Base-by-base conservation (phyloP, 2,113 vertebrate genomes). In the Gavia stellata region DNA sequence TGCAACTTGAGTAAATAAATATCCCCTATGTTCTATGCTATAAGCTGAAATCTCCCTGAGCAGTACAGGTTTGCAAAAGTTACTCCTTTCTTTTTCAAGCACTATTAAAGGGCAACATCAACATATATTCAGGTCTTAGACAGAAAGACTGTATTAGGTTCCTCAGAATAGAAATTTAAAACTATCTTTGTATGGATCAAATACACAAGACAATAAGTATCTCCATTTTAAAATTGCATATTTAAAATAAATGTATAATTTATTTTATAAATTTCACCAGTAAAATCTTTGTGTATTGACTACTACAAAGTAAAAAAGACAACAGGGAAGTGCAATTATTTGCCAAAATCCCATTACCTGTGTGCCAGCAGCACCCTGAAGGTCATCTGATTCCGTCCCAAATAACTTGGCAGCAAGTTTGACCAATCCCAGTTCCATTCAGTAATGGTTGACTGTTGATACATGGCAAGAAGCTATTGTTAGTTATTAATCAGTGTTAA, bases 401-500 rank as follows among this genome's bases (percentile, higher is more conserved):
- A 97, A 97, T 97, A 98, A 97, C 97, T 96, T 97, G 98, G 98
- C 98, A 99, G 98, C 98, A 99, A 98, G 92, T 96, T 97, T 94
- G 98, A 97, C 99, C 99, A 99, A 97, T 99, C 98, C 99, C 99
- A 99, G 94, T 97, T 97, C 98, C 99, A 99, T 92, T 99, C 98
- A 92, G 98, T 98, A 98, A 98, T 93, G 75, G 97, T 79, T 97
- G 98, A 98, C 99, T 99, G 99, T 99, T 99, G 98, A 99, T 98
- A 98, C 98, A 99, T 98, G 98, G 98, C 98, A 98, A 99, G 84
- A 98, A 92, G 93, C 96, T 97, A 98, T 98, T 98, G 98, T 99
- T 99, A 98, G 98, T 98, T 99, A 99, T 99, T 99, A 99, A 99
- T 99, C 98, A 99, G 98, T 98, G 98, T 99, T 99, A 99, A 99